phyloP scores from a whole-genome alignment of 1,140 invertebrate species.

The Hypothenemus hampei region DNA sequence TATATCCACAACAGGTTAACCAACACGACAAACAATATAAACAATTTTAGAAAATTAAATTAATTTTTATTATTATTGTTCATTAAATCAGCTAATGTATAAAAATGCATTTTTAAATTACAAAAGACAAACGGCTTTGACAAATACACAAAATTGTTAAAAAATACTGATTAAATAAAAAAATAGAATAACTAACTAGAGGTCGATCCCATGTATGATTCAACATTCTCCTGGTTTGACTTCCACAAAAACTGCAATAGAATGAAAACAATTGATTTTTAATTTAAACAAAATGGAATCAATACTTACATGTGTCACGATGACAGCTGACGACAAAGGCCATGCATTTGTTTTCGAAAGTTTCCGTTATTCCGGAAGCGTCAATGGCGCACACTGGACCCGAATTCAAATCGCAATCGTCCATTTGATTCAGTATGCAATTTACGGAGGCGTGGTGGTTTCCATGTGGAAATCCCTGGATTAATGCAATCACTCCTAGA shows the following conservation, averaged over 20 bases:
- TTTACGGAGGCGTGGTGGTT: slow-evolving; percentile 27
- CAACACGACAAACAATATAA: no score
- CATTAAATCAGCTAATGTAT: no score
- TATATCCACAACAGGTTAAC: no score
- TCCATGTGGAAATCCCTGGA: neutral
- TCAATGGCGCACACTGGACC: slow-evolving; percentile 53
- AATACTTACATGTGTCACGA: slow-evolving; percentile 48
- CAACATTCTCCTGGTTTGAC: slow-evolving; percentile 31
- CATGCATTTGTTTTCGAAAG: slow-evolving; percentile 51
- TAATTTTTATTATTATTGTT: no score
- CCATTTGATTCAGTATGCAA: slow-evolving; percentile 45
- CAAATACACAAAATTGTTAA: no score
- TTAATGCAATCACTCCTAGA: no score
- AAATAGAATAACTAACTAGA: no score
- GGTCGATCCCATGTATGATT: neutral
- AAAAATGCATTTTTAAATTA: no score
- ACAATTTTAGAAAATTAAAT: no score
- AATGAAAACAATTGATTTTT: neutral
- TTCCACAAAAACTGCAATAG: slow-evolving; percentile 30
- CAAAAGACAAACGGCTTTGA: no score
- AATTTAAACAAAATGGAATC: neutral
- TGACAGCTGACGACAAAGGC: slow-evolving; percentile 50
- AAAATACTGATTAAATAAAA: no score
- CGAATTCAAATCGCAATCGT: slow-evolving; percentile 41
- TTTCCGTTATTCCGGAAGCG: slow-evolving; percentile 48